phyloP scores from a whole-genome alignment of 2,797 vertebrate genomes.

The Neoniphon sammara region DNA sequence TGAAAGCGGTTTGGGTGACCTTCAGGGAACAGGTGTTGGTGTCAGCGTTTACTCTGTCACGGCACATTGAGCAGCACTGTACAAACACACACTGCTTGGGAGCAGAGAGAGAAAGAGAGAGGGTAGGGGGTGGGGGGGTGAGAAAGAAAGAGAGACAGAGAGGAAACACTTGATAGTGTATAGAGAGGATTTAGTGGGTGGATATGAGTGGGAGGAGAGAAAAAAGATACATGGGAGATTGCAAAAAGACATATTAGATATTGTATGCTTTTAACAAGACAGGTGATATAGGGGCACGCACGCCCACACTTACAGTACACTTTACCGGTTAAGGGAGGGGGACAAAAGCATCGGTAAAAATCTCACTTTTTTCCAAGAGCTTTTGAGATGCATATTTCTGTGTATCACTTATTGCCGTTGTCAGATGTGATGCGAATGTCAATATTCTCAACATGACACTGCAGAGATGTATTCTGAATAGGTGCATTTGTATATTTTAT shows the following conservation, averaged over 20 bases:
- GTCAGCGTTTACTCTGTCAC: slow-evolving; percentile 77
- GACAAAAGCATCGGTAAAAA: background rate
- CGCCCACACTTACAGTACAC: background rate
- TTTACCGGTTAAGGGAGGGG: background rate
- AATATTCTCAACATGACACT: slow-evolving; percentile 1
- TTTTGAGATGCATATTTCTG: background rate
- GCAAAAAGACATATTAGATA: slow-evolving; percentile 21
- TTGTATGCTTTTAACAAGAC: slow-evolving; percentile 1
- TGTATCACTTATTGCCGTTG: background rate
- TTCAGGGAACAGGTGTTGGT: slow-evolving; percentile 79
- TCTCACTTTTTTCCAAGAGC: background rate
- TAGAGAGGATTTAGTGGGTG: slow-evolving; percentile 43
- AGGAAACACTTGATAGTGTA: slow-evolving; percentile 25
- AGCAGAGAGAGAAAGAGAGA: background rate
- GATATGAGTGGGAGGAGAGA: slow-evolving; percentile 2
- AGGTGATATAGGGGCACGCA: background rate
- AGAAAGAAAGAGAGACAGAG: slow-evolving; percentile 18
- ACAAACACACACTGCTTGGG: slow-evolving; percentile 60
- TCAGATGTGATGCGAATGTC: slow-evolving; percentile 17
- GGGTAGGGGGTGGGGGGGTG: background rate
- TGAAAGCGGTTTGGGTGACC: slow-evolving; percentile 63
- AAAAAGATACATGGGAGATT: slow-evolving; percentile 21
- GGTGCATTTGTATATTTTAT: background rate
- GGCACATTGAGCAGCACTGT: slow-evolving; percentile 70
- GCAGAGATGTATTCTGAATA: background rate